Base-by-base conservation (phyloP, 1,140 invertebrate genomes). In the Drosophila lacteicornis region DNA sequence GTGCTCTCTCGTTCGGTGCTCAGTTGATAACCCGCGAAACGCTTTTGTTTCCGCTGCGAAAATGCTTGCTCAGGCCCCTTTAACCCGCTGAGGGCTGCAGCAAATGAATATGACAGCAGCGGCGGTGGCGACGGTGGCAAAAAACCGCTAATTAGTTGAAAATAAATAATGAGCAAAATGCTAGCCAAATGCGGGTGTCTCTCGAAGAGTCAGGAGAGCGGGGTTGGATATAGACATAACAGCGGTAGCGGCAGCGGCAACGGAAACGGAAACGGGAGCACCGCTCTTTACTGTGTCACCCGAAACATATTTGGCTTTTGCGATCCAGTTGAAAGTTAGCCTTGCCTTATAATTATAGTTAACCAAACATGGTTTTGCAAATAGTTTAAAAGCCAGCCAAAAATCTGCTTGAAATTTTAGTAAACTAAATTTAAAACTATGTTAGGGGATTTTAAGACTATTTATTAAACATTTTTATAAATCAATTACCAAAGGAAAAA, bases 121-220 rank as follows among this genome's bases (percentile, higher is more conserved):
- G 27, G 46, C 11, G 38, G 33, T 33, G 27, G 27, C 40, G 19
- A 22, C 53, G 12, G 19, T 17, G 25, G 80, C 58, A 74, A 78
- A 86, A 80, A 78, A 77, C 83, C 84, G 84, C 84, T 88, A 87
- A 87, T 87, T 87, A 88, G 83, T 74, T 87, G 80, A 87, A 87
- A 87, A 87, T 87, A 88, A 88, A 87, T 88, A 88, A 88, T 78
- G 77, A 87, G 76, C 65, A 61, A 74, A 65, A 49, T 73, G 69
- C 80, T 62, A n/a, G 65, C 62, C 68, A 63, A 79, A 65, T 73
- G 82, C 62, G 69, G 68, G 70, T 46, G 63, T 57, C 19, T 57
- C 19, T 57, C 9, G 9, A 27, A 56, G 25, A 3, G 9, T 1
- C 19, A 19, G 19, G 15, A 8, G 40, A 11, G 22, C 11, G 0